A percentile compares a stretch with the other conserved stretches of the same genome.
phyloP scores from a whole-genome alignment of 1,140 invertebrate species.

The Ylistrum balloti region DNA sequence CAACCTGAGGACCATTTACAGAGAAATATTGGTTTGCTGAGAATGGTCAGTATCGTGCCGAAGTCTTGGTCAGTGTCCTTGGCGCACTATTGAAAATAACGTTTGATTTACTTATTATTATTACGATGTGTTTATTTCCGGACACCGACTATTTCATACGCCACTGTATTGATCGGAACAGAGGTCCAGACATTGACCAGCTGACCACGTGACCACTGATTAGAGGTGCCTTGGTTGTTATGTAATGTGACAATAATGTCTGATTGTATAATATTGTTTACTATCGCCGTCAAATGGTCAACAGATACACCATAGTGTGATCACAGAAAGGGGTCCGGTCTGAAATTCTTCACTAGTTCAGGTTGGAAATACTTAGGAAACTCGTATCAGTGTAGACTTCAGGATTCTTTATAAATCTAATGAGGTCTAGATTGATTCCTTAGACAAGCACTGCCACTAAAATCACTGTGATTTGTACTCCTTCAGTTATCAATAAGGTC shows the following conservation, averaged over 20 bases:
- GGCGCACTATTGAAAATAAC: background rate
- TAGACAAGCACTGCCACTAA: no score
- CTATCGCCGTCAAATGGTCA: background rate
- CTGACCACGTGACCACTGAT: background rate
- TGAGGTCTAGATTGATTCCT: no score
- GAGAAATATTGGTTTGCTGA: background rate
- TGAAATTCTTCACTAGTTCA: no score
- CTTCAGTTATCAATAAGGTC: background rate
- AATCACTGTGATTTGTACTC: no score
- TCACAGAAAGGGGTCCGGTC: no score
- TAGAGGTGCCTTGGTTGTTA: background rate
- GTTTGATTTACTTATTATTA: background rate
- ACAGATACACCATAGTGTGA: no score
- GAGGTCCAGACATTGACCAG: conserved; percentile 9
- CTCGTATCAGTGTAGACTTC: background rate
- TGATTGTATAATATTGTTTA: background rate
- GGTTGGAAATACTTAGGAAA: background rate
- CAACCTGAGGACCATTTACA: no score
- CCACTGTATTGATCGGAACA: background rate
- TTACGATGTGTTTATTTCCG: background rate
- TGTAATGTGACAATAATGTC: background rate
- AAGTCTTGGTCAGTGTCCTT: background rate
- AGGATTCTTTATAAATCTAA: no score
- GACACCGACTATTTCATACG: no score
- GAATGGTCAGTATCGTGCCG: background rate